phyloP scores from a whole-genome alignment of 1,140 invertebrate genomes.

The Drosophila erecta region DNA sequence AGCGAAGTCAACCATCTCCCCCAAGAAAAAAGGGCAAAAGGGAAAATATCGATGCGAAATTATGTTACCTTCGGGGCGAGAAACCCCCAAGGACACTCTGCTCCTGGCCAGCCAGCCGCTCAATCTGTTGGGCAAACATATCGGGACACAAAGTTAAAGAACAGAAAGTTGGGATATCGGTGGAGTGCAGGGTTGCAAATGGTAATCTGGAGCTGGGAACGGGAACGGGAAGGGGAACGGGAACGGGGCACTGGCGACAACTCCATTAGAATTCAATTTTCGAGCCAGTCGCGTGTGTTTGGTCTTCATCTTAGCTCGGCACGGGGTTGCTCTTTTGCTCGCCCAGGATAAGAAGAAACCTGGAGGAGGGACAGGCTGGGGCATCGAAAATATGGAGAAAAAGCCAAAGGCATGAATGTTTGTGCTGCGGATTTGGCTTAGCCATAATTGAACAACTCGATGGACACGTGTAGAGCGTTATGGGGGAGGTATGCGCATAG shows the following conservation, averaged over 20 bases:
- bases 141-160: constrained; percentile 35
- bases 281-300: constrained; percentile 67
- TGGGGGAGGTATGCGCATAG: neutral
- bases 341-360: constrained; percentile 11
- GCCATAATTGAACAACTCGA: constrained; percentile 78
- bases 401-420: constrained; percentile 47
- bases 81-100: constrained; percentile 26
- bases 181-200: neutral
- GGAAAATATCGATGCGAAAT: constrained; percentile 12
- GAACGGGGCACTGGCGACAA: constrained; percentile 11
- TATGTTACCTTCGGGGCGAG: neutral
- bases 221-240: no score
- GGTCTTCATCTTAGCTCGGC: constrained; percentile 66
- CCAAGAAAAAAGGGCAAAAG: constrained; percentile 1
- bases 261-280: constrained; percentile 75
- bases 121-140: constrained; percentile 49
- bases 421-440: constrained; percentile 78
- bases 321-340: constrained; percentile 56
- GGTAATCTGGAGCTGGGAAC: neutral
- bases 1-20: neutral
- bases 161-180: neutral
- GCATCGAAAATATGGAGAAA: neutral
- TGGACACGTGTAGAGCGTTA: constrained; percentile 65
- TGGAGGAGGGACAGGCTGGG: neutral
- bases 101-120: neutral